A percentile compares a stretch with the other conserved stretches of the same genome.
Conservation (phyloP, 2,888 invertebrate genomes). For the Synanthedon andrenaeformis region DNA sequence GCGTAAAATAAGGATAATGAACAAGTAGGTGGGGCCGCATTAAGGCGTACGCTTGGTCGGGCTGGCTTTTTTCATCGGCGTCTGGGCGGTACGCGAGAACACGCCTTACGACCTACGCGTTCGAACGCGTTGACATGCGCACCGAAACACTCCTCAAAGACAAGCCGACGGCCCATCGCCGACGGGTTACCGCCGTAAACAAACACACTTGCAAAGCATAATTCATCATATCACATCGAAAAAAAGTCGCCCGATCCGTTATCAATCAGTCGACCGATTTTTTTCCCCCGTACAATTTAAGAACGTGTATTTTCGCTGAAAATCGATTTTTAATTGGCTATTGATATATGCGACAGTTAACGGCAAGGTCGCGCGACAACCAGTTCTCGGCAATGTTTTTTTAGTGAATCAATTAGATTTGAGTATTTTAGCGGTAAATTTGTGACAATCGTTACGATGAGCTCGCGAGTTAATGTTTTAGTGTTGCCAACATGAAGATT, state of each 20-base stretch:
- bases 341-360: conserved; percentile 6
- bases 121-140: conserved; percentile 45
- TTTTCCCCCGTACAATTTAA: conserved; percentile 7
- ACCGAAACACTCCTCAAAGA: conserved; percentile 40
- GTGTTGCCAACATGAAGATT: conserved; percentile 63
- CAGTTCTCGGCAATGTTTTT: conserved; percentile 11
- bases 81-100: conserved; percentile 60
- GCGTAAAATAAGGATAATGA: conserved; percentile 64
- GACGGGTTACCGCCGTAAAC: conserved; percentile 39
- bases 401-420: background rate
- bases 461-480: conserved; percentile 42
- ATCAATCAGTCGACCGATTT: conserved; percentile 1
- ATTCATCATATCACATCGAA: conserved; percentile 17
- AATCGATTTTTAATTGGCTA: conserved; percentile 13
- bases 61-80: conserved; percentile 56
- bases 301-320: conserved; percentile 9
- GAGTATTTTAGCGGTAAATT: conserved; percentile 20
- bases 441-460: conserved; percentile 52
- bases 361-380: conserved; percentile 6
- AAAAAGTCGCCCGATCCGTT: background rate
- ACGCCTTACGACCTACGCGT: conserved; percentile 60
- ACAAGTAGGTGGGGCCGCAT: conserved; percentile 59
- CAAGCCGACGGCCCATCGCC: conserved; percentile 50
- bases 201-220: conserved; percentile 21
- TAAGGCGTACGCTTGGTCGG: conserved; percentile 44